Evolutionary conservation across 1,140 invertebrate genomes (phyloP), one percentile per base, ranked within the genome.

Genomic region (Drosophila ambigua): DNA sequence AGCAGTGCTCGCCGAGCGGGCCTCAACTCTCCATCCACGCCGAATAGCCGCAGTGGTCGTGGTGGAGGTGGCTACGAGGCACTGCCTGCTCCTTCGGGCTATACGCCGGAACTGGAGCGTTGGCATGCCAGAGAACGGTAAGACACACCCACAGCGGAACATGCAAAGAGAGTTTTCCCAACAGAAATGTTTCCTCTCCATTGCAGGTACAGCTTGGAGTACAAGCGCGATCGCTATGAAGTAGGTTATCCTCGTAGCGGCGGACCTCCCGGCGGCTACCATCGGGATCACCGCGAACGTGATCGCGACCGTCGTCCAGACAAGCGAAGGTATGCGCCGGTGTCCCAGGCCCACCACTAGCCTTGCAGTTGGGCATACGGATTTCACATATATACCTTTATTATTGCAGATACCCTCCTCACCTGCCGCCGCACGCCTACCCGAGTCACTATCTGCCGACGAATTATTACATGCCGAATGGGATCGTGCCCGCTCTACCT

Each of bases 271-370:
- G 62, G 67, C 5, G 67, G 77, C n/a, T 61, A 57, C 64, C 89
- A 92, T 74, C 82, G 89, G 44, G 83, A 94, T 92, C 92, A 94
- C 71, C 92, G 93, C 24, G 93, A 87, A 26, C 94, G 88, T 24
- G 93, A 94, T 72, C 92, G 94, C 44, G 93, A 94, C 50, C 91
- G 93, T 55, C 82, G 92, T 63, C 92, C 93, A 77, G 93, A 94
- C 46, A 94, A 94, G 63, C 92, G 94, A 89, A 93, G 92, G 94
- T 94, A 15, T 13, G 11, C 11, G 1, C 1, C 35, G 35, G 4
- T 24, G 4, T 1, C 23, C 9, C 35, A 9, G 3, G 2, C 8
- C 8, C 31, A 24, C 1, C 1, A 0, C 28, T 31, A 31, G 31
- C 31, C 31, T 2, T 8, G 28, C 28, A 82, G 79, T 52, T 48